A percentile compares a stretch with the other conserved stretches of the same genome.
These are phyloP conservation scores for Pteria penguin DNA, from an alignment of 2,888 invertebrate genomes.

Conservation along the genomic window DNA sequence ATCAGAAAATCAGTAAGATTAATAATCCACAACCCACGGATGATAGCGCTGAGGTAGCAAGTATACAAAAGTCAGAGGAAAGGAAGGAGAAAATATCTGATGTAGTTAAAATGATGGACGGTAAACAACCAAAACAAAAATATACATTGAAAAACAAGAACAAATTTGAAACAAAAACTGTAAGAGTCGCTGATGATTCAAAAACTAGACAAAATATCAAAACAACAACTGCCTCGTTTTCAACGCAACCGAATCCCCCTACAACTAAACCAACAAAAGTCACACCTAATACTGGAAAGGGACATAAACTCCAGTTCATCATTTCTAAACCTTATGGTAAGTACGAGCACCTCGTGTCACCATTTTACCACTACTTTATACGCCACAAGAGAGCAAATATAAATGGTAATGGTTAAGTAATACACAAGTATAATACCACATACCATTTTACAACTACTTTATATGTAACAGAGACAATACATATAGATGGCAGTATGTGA, in stretches of 20 bases:
- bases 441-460: no score
- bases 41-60: background rate
- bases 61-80: background rate
- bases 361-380: no score
- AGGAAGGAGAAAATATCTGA: conserved; percentile 1
- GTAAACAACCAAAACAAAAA: background rate
- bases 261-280: conserved; percentile 53
- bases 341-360: no score
- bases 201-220: background rate
- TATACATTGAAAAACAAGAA: background rate
- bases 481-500: no score
- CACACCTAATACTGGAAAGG: conserved; percentile 52
- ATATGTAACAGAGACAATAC: no score
- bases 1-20: background rate
- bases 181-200: background rate
- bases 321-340: conserved; percentile 58
- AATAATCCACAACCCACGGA: background rate
- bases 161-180: background rate
- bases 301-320: conserved; percentile 48
- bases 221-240: conserved; percentile 9
- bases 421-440: no score
- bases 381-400: no score
- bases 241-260: conserved; percentile 69
- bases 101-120: background rate
- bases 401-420: no score